Percentiles rank a stretch among this genome's conserved stretches.
Conservation (phyloP, 2,113 vertebrate species). For the Gila orcuttii region DNA sequence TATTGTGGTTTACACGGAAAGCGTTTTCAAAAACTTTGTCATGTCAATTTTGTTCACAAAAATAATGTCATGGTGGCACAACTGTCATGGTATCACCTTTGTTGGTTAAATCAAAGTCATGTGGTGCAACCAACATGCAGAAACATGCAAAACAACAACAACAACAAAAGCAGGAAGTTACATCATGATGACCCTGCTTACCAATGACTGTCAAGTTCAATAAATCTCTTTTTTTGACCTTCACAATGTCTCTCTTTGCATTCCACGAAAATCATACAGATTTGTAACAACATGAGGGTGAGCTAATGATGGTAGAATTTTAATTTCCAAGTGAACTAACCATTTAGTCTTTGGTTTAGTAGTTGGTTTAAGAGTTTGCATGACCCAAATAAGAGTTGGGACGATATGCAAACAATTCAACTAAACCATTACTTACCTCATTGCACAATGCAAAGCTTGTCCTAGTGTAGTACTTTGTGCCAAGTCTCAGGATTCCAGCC, state of each 20-base stretch:
- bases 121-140: not conserved
- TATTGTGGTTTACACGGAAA: too few species aligned
- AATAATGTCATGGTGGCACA: too few species aligned
- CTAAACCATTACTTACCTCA: not conserved
- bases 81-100: too few species aligned
- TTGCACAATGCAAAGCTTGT: slow-evolving; percentile 4
- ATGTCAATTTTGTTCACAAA: too few species aligned
- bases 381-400: not conserved
- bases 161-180: not conserved
- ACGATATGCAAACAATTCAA: slow-evolving; percentile 22
- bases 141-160: not conserved
- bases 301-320: not conserved
- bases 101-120: not conserved
- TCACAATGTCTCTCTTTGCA: not conserved
- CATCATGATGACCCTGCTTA: not conserved
- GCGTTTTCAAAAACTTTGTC: too few species aligned
- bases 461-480: not conserved
- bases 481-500: not conserved
- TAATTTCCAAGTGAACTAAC: not conserved
- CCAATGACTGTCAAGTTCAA: not conserved
- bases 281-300: not conserved
- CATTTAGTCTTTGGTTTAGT: not conserved
- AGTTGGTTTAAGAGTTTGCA: not conserved
- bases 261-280: not conserved
- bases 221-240: not conserved